Evolutionary conservation across 2,888 invertebrate species (phyloP).

Genomic region (Caenorhabditis wallacei): DNA sequence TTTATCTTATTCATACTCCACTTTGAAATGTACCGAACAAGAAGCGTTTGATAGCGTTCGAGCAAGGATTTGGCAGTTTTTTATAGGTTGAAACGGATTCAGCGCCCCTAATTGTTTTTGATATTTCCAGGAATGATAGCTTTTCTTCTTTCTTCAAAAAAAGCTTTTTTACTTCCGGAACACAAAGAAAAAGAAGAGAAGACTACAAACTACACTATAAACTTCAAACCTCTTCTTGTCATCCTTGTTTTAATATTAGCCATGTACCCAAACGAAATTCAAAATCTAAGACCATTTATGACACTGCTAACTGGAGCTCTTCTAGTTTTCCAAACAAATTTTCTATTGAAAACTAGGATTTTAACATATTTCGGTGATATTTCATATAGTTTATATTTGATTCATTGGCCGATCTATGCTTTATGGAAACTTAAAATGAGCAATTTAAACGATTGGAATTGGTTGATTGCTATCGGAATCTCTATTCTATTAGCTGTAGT

Average conservation of each 20-base stretch:
- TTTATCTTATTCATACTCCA: background rate
- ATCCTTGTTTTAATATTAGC: too few relatives aligned
- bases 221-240: too few relatives aligned
- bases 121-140: background rate
- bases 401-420: background rate
- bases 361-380: background rate
- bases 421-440: background rate
- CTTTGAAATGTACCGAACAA: background rate
- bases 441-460: background rate
- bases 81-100: background rate
- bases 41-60: slow-evolving; percentile 19
- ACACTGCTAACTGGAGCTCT: background rate
- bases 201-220: too few relatives aligned
- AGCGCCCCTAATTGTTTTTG: background rate
- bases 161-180: background rate
- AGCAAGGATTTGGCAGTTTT: slow-evolving; percentile 40
- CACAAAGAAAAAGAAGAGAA: too few relatives aligned
- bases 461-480: background rate
- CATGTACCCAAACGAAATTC: too few relatives aligned
- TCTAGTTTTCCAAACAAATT: background rate
- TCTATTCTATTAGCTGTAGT: background rate
- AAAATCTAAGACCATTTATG: too few relatives aligned
- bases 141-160: too few relatives aligned
- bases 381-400: slow-evolving; percentile 1
- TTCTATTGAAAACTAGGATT: background rate